These are phyloP conservation scores for Harpalus rubripes DNA, from an alignment of 2,888 invertebrate genomes.

Conservation along the genomic window DNA sequence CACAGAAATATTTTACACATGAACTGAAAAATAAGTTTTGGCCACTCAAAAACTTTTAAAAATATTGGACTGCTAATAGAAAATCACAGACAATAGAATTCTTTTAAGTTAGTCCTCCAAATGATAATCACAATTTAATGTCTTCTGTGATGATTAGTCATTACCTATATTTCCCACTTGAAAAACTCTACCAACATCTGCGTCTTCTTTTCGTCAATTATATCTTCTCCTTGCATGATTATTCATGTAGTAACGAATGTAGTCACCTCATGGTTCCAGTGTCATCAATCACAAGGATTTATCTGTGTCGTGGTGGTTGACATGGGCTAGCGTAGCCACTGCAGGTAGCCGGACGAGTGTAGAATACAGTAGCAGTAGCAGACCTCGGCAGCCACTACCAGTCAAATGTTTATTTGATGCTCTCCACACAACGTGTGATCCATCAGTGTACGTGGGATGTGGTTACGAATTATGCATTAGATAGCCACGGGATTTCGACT, in stretches of 20 bases:
- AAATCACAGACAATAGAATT: too few species aligned
- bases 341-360: conserved; percentile 45
- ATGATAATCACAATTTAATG: too few species aligned
- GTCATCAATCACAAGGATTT: not conserved
- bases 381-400: conserved; percentile 46
- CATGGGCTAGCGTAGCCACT: not conserved
- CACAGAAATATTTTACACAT: too few species aligned
- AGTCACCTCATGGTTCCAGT: not conserved
- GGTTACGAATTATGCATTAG: conserved; percentile 55
- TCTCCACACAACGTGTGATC: conserved; percentile 65
- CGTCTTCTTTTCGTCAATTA: not conserved
- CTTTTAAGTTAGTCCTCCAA: too few species aligned
- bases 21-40: too few species aligned
- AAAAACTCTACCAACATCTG: too few species aligned
- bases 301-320: not conserved
- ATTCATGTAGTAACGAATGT: not conserved
- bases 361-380: conserved; percentile 62
- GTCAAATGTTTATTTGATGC: conserved; percentile 64
- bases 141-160: too few species aligned
- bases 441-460: conserved; percentile 58
- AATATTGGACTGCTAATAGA: too few species aligned
- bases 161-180: too few species aligned
- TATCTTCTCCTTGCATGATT: not conserved
- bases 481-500: not conserved
- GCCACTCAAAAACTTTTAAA: too few species aligned